These are phyloP conservation scores for Gambusia yucatana DNA, from an alignment of 2,797 vertebrate species.

Conservation along the genomic window DNA sequence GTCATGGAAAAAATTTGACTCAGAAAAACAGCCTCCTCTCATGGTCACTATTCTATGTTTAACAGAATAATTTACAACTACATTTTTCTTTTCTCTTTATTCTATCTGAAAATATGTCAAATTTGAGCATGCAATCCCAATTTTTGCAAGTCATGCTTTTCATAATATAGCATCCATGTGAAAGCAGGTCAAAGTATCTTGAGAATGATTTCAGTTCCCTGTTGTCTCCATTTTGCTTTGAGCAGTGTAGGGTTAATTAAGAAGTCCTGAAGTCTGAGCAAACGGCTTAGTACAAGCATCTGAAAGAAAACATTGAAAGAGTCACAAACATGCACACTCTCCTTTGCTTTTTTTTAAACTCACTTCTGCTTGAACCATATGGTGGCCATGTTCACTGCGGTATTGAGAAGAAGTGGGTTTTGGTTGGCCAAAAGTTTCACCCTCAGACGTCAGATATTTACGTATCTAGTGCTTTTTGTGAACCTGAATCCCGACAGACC, in stretches of 20 bases:
- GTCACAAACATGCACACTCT: background rate
- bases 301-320: background rate
- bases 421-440: background rate
- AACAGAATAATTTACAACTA: background rate
- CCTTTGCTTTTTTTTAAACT: background rate
- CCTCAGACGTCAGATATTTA: background rate
- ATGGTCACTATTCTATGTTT: background rate
- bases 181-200: background rate
- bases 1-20: background rate
- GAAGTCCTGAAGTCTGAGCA: background rate
- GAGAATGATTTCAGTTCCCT: background rate
- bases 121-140: background rate
- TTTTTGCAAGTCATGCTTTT: background rate
- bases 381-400: conserved; percentile 11
- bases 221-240: background rate
- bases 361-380: background rate
- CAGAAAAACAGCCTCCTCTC: background rate
- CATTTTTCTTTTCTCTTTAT: background rate
- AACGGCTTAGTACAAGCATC: background rate
- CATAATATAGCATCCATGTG: background rate
- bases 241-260: background rate
- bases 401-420: conserved; percentile 26
- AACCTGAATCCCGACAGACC: background rate
- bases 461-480: background rate
- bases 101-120: background rate